Evolutionary conservation across 2,113 vertebrate species (phyloP), one percentile per base, ranked within the genome.

Genomic region (Meriones unguiculatus): DNA sequence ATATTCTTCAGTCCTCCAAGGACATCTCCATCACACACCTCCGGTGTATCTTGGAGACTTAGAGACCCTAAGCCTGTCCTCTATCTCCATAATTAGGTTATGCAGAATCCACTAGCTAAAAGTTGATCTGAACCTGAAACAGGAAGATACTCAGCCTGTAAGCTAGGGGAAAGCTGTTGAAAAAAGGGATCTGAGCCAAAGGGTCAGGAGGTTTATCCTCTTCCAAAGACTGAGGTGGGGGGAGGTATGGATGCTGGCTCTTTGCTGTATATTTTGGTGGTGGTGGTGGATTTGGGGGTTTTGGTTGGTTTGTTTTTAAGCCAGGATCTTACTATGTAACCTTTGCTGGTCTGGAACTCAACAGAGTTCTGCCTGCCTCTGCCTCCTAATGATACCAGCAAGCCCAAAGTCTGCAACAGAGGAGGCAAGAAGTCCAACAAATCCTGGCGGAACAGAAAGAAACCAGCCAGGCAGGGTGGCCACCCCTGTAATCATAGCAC

Each of bases 181-280:
- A 89, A 93, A 90, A 89, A 93, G 73, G 52, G 73, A 93, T 91
- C 65, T 72, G 80, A 94, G 69, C 59, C 67, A 76, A 50, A 80
- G 81, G 77, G 32, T 95, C 73, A 69, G 24, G 77, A 46, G 90
- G 28, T 38, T 18, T 52, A 62, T 87, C 46, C 82, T 85, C 85
- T 93, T 81, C 30, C 65, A 52, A 50, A 70, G 50, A 20, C 20
- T 70, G 70, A 90, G 7, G 20, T 88, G 32, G 72, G 32, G 72
- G 35, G 64, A 86, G 28, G 32, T 13, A 10, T 12, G 5, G 9
- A 17, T 64, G 69, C 75, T 92, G 41, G 70, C 38, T 7, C 46
- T 95, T 75, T 69, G 30, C 78, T 80, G 17, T 22, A 92, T 59
- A 50, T 86, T 86, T 86, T 50, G 41, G 64, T 67, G n/a, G 32